phyloP scores from a whole-genome alignment of 2,888 invertebrate species.

The Scrobipalpa costella region DNA sequence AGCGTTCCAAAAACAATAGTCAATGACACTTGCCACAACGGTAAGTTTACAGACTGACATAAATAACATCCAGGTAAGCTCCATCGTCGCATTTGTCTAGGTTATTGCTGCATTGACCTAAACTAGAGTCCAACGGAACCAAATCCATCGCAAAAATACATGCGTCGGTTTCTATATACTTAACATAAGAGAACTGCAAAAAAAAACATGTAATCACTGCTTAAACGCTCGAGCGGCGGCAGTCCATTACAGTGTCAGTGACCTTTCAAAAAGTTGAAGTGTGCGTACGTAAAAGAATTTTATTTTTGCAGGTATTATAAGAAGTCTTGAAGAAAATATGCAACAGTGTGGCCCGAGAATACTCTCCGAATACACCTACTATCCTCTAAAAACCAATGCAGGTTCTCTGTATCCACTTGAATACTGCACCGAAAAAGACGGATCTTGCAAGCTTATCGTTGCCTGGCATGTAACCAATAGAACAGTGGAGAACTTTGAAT shows the following conservation, averaged over 20 bases:
- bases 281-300: no score
- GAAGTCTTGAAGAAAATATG: conserved; percentile 56
- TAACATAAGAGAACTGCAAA: no score
- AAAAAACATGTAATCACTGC: no score
- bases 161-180: no score
- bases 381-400: conserved; percentile 51
- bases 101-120: no score
- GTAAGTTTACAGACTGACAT: conserved; percentile 41
- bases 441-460: conserved; percentile 62
- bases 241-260: no score
- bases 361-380: conserved; percentile 65
- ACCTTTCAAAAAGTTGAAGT: no score
- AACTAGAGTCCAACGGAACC: no score
- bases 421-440: conserved; percentile 62
- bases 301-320: conserved; percentile 52
- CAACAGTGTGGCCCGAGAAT: conserved; percentile 60
- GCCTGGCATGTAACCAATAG: conserved; percentile 70
- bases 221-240: no score
- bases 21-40: conserved; percentile 62
- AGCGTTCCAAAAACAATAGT: conserved; percentile 61
- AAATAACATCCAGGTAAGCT: no score
- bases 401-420: conserved; percentile 53
- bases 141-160: no score
- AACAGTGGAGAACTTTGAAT: conserved; percentile 68
- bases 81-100: no score